These are phyloP conservation scores for Hemistola chrysoprasaria DNA, from an alignment of 2,888 invertebrate species.

Conservation along the genomic window DNA sequence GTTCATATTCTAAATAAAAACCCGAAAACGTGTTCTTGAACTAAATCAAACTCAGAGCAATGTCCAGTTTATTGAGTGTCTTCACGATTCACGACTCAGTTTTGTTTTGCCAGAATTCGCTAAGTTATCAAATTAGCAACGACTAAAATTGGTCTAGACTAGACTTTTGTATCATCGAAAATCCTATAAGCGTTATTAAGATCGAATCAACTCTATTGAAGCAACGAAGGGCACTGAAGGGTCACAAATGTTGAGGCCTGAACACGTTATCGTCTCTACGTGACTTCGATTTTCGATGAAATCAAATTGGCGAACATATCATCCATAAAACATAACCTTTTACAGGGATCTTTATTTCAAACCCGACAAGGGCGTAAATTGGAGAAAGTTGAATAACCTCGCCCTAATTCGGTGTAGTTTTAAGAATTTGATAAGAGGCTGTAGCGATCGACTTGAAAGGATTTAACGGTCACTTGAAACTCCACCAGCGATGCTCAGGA, in stretches of 20 bases:
- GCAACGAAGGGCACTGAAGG: constrained; percentile 39
- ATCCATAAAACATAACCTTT: constrained; percentile 31
- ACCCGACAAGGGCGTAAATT: constrained; percentile 5
- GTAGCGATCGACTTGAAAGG: no score
- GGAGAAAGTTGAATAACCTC: background rate
- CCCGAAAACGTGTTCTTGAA: no score
- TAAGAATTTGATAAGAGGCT: no score
- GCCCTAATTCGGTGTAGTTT: no score
- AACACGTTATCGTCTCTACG: constrained; percentile 46
- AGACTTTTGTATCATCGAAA: constrained; percentile 15
- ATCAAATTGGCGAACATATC: constrained; percentile 41
- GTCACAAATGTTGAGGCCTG: constrained; percentile 41
- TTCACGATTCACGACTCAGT: constrained; percentile 2
- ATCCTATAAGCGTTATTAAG: constrained; percentile 39
- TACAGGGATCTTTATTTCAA: constrained; percentile 25
- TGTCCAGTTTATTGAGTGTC: constrained; percentile 5
- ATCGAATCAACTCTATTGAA: constrained; percentile 39
- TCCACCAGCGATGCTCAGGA: constrained; percentile 12
- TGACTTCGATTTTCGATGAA: constrained; percentile 46
- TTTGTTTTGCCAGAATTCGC: background rate
- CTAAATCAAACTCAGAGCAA: constrained; percentile 6
- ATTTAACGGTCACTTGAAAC: constrained; percentile 12
- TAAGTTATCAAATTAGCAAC: constrained; percentile 11
- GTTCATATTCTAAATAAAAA: no score
- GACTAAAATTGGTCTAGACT: constrained; percentile 4